Evolutionary conservation across 2,888 invertebrate genomes (phyloP), one percentile per base, ranked within the genome.

Genomic region (Aspidiotus rigidus): DNA sequence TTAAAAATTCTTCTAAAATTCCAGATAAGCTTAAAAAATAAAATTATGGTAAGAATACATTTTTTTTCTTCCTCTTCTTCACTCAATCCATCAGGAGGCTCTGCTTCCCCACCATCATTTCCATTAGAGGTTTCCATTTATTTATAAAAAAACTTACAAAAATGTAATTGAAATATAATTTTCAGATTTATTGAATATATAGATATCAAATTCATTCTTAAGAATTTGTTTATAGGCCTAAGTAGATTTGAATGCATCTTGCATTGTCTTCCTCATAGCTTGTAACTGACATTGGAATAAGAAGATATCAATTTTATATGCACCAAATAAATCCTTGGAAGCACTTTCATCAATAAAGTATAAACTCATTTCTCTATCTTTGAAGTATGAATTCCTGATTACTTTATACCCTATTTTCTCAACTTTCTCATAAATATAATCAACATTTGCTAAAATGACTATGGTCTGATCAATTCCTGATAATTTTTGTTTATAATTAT

Each of bases 341-440:
- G 56, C 7, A 56, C 16, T 56, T 56, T 56, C 56, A 56, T 56
- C 56, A 56, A 56, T 56, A 56, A 56, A 56, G 56, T 56, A 56
- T 56, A 56, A n/a, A 56, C 56, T 56, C 56, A 56, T 56, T 56
- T 56, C 56, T 56, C 56, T 56, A 56, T 56, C 56, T 40, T 49
- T 49, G 49, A 49, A 49, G 49, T 49, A 49, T 49, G 49, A 49
- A 49, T 49, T 49, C 49, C 49, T 61, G 7, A 61, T 61, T 61
- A 40, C 39, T 61, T 61, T 61, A 61, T 61, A 61, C 17, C 61
- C 61, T 61, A 61, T 61, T 61, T 61, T 61, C 2, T 61, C 61
- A 28, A 61, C 39, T 7, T 61, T 61, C 41, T 61, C 61, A 61
- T 61, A 40, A 61, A 61, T 61, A 41, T 61, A 61, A 61, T 61